phyloP scores from a whole-genome alignment of 2,888 invertebrate genomes.

The Miltochrista miniata region DNA sequence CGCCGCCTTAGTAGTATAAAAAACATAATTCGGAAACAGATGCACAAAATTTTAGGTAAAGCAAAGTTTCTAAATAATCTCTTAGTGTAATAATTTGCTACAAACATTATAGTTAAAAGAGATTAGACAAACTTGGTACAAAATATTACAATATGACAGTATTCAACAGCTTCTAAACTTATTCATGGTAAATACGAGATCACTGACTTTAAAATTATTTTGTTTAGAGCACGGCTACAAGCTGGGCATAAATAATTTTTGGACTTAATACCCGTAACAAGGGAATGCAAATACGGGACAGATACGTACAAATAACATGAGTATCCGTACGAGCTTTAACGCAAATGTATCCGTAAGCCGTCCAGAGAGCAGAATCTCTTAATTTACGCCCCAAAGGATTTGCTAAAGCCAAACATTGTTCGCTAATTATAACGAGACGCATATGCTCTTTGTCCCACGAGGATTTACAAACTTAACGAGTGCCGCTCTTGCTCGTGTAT shows the following conservation, averaged over 20 bases:
- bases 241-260: conserved; percentile 46
- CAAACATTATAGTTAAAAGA: too few relatives aligned
- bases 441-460: conserved; percentile 77
- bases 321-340: conserved; percentile 57
- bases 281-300: conserved; percentile 51
- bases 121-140: too few relatives aligned
- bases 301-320: conserved; percentile 50
- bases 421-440: conserved; percentile 82
- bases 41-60: too few relatives aligned
- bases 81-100: too few relatives aligned
- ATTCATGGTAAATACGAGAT: background rate
- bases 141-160: too few relatives aligned
- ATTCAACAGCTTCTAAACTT: too few relatives aligned
- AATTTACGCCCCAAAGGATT: conserved; percentile 83
- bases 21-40: too few relatives aligned
- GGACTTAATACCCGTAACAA: conserved; percentile 48
- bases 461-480: conserved; percentile 72
- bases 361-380: conserved; percentile 74
- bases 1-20: too few relatives aligned
- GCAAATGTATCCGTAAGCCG: conserved; percentile 76
- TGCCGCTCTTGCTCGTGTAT: conserved; percentile 39
- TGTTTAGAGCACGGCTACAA: conserved; percentile 18
- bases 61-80: too few relatives aligned
- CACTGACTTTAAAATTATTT: too few relatives aligned
- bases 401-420: conserved; percentile 83